Evolutionary conservation across 1,140 invertebrate species (phyloP).

Genomic region (Cardiocondyla obscurior): DNA sequence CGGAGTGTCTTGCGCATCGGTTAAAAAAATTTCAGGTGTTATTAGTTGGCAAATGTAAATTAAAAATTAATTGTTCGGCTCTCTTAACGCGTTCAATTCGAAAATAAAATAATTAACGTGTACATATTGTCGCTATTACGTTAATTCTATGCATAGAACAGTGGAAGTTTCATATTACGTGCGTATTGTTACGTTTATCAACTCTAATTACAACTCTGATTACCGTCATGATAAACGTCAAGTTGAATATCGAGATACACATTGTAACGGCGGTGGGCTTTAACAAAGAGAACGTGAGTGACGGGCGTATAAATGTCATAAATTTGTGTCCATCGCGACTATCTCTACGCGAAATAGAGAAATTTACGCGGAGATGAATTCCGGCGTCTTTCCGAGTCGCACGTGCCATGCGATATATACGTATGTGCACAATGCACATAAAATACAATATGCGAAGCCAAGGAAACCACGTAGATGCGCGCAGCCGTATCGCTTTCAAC

Average conservation of each 20-base stretch:
- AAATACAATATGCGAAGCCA: not conserved
- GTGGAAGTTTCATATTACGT: not conserved
- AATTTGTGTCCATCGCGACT: constrained; percentile 55
- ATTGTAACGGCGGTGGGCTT: not conserved
- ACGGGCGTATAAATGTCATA: constrained; percentile 55
- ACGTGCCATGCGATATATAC: not conserved
- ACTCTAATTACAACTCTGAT: not conserved
- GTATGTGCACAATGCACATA: not conserved
- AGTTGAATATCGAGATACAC: constrained; percentile 29
- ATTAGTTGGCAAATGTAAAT: not conserved
- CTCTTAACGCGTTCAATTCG: not conserved
- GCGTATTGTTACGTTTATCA: not conserved
- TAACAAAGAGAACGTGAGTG: not conserved
- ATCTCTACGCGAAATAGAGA: constrained; percentile 20
- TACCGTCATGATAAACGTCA: constrained; percentile 11
- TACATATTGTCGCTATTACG: not conserved
- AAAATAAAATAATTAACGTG: not conserved
- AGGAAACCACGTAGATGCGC: constrained; percentile 36
- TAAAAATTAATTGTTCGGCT: not conserved
- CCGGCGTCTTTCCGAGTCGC: not conserved
- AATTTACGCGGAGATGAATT: constrained; percentile 39
- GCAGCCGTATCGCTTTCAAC: constrained; percentile 65
- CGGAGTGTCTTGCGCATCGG: not conserved
- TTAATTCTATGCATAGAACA: constrained; percentile 3
- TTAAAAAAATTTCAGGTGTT: not conserved